Evolutionary conservation across 2,888 invertebrate species (phyloP).

Genomic region (Parascotia fuliginaria): DNA sequence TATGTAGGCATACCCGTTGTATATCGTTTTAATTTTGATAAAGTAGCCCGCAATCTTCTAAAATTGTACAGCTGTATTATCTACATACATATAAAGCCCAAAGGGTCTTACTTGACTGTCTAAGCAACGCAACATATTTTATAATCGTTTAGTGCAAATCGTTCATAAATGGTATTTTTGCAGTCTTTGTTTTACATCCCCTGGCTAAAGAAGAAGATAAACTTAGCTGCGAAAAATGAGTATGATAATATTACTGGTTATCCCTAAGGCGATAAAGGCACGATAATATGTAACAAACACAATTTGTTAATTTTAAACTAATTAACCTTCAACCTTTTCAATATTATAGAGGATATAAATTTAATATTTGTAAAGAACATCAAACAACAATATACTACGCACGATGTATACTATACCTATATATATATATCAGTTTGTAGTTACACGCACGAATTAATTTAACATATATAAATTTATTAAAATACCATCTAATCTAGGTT

Average conservation of each 20-base stretch:
- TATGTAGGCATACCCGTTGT: constrained; percentile 24
- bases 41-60: constrained; percentile 13
- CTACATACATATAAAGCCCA: too few species aligned
- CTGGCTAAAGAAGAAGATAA: too few species aligned
- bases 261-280: too few species aligned
- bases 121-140: too few species aligned
- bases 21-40: constrained; percentile 28
- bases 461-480: constrained; percentile 38
- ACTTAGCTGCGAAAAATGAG: too few species aligned
- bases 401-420: constrained; percentile 7
- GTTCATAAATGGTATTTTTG: too few species aligned
- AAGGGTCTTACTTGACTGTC: too few species aligned
- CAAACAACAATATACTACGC: not conserved
- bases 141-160: too few species aligned
- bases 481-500: constrained; percentile 46
- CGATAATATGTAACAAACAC: too few species aligned
- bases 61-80: not conserved
- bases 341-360: constrained; percentile 16
- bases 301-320: too few species aligned
- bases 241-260: too few species aligned
- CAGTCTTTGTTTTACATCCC: too few species aligned
- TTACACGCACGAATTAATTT: constrained; percentile 33
- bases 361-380: constrained; percentile 27
- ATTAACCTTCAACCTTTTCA: not conserved
- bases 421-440: constrained; percentile 16